These are phyloP conservation scores for Pteruthius melanotis DNA, from an alignment of 2,113 vertebrate species.

Conservation along the genomic window DNA sequence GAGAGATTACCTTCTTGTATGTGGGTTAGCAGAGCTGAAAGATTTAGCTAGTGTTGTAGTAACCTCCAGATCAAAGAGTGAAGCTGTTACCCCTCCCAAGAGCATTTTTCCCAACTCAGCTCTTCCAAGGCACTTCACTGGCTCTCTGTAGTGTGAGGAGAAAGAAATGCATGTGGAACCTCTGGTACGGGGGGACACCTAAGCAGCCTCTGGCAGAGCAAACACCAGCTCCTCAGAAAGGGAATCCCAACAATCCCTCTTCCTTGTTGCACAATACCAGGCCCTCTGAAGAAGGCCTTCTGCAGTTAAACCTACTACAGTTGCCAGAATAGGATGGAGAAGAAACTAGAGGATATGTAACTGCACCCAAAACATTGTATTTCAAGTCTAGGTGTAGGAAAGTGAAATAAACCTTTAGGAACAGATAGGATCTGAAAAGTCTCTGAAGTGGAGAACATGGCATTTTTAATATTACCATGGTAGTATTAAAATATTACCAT, in stretches of 20 bases:
- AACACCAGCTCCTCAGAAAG: not conserved
- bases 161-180: not conserved
- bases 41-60: not conserved
- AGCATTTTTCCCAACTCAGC: not conserved
- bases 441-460: not conserved
- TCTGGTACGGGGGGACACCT: not conserved
- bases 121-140: not conserved
- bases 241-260: not conserved
- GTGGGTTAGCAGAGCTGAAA: not conserved
- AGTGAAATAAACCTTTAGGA: not conserved
- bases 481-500: too few relatives aligned
- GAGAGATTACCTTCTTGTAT: not conserved
- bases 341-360: not conserved
- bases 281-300: not conserved
- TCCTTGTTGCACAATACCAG: not conserved
- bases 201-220: not conserved
- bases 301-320: not conserved
- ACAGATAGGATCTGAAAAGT: not conserved
- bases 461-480: too few relatives aligned
- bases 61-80: not conserved
- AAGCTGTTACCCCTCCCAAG: not conserved
- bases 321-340: not conserved
- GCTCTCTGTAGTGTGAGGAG: not conserved
- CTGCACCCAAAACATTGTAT: not conserved
- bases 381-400: not conserved